Percentiles rank a stretch among this genome's conserved stretches.
Evolutionary conservation across 2,888 invertebrate species (phyloP).

Genomic region (Synergus gifuensis): DNA sequence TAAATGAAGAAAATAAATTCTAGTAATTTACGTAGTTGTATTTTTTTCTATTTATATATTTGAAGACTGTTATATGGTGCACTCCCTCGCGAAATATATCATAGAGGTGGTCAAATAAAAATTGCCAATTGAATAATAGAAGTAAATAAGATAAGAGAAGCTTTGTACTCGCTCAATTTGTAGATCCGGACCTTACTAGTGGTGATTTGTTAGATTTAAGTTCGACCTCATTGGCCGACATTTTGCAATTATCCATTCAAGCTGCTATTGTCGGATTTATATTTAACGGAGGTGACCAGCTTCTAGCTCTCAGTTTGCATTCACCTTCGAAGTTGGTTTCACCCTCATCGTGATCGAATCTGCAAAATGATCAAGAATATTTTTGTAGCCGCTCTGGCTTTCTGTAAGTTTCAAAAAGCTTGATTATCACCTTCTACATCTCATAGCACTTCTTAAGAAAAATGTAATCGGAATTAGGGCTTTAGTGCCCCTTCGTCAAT

Average conservation of each 20-base stretch:
- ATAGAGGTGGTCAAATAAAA: neutral
- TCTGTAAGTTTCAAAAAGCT: conserved; percentile 9
- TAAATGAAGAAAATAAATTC: neutral
- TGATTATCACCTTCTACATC: neutral
- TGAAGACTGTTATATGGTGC: neutral
- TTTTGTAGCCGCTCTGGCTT: neutral
- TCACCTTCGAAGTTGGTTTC: neutral
- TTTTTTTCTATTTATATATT: neutral
- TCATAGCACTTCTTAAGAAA: neutral
- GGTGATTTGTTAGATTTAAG: conserved; percentile 31
- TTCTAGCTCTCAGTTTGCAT: conserved; percentile 17
- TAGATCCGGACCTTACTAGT: conserved; percentile 26
- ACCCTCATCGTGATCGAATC: neutral
- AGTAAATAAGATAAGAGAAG: conserved; percentile 39
- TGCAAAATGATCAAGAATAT: conserved; percentile 5
- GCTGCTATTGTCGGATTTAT: conserved; percentile 19
- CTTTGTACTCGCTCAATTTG: conserved; percentile 7
- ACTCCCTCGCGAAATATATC: neutral
- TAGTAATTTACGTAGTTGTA: neutral
- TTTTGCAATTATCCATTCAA: conserved; percentile 34
- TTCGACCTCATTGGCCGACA: conserved; percentile 23
- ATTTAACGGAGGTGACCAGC: conserved; percentile 26
- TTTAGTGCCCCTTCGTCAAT: neutral
- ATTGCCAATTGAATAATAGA: conserved; percentile 35
- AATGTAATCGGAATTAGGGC: neutral